These are phyloP conservation scores for Hydraecia micacea DNA, from an alignment of 2,888 invertebrate species.

Conservation along the genomic window DNA sequence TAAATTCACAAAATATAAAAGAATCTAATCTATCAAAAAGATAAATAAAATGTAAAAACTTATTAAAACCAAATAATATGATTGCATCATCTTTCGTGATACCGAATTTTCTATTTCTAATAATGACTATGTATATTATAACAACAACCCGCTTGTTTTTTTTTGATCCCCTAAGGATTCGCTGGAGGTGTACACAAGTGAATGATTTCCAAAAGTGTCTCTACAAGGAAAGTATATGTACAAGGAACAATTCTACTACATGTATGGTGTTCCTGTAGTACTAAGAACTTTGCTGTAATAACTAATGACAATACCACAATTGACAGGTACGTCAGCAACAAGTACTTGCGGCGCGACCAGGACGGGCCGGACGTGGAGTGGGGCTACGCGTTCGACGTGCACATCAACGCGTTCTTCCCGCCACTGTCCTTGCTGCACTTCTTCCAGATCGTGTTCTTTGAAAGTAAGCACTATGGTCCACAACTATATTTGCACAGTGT, in stretches of 20 bases:
- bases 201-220: too few relatives aligned
- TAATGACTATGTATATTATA: too few relatives aligned
- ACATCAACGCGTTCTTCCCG: constrained; percentile 99
- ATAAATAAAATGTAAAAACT: too few relatives aligned
- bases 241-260: too few relatives aligned
- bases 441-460: constrained; percentile 96
- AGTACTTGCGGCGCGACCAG: constrained; percentile 92
- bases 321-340: constrained; percentile 94
- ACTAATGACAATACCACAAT: too few relatives aligned
- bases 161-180: neutral
- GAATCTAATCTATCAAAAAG: too few relatives aligned
- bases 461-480: constrained; percentile 89
- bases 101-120: too few relatives aligned
- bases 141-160: too few relatives aligned
- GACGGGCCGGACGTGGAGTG: constrained; percentile 95
- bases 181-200: neutral
- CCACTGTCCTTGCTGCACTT: constrained; percentile 97
- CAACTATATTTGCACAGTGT: neutral
- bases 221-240: too few relatives aligned
- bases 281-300: neutral
- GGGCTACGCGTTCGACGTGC: constrained; percentile 99
- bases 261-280: neutral
- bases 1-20: too few relatives aligned
- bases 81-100: neutral
- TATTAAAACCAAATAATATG: too few relatives aligned